Evolutionary conservation across 2,797 vertebrate genomes (phyloP).

Genomic region (Halcyon badia): DNA sequence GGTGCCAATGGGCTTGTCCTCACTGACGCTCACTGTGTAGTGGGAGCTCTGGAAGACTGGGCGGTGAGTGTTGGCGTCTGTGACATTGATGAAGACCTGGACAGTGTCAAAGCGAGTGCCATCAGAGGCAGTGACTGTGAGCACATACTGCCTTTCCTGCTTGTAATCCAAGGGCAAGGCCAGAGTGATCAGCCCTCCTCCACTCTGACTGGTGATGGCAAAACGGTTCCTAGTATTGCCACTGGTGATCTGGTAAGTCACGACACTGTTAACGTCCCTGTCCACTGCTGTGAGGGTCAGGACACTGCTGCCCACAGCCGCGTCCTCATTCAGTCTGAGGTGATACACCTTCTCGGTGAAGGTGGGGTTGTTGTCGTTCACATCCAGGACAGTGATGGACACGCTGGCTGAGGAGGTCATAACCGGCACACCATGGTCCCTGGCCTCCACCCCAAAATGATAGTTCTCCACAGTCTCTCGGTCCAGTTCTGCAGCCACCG

Average conservation of each 20-base stretch:
- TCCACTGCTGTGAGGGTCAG: conserved; percentile 92
- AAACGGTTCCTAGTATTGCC: conserved; percentile 98
- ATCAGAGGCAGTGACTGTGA: conserved; percentile 93
- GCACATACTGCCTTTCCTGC: conserved; percentile 95
- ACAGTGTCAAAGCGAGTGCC: conserved; percentile 92
- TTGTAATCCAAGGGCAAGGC: conserved; percentile 97
- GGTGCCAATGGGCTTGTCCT: conserved; percentile 91
- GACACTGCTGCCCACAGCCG: conserved; percentile 92
- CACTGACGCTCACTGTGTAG: conserved; percentile 90
- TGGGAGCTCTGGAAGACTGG: conserved; percentile 96
- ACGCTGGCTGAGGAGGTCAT: conserved; percentile 96
- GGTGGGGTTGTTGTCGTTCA: conserved; percentile 94
- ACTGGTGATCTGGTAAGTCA: conserved; percentile 97
- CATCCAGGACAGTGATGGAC: conserved; percentile 93
- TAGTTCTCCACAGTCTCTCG: conserved; percentile 92
- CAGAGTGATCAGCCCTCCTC: conserved; percentile 93
- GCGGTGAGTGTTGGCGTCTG: conserved; percentile 96
- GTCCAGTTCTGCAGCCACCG: conserved; percentile 89
- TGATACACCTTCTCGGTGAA: conserved; percentile 93
- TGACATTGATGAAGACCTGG: conserved; percentile 96
- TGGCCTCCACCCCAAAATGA: conserved; percentile 93
- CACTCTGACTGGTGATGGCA: conserved; percentile 96
- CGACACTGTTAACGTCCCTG: conserved; percentile 93
- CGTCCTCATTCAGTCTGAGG: conserved; percentile 95
- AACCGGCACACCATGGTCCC: conserved; percentile 89